Base-by-base conservation (phyloP, 2,888 invertebrate genomes). In the Leptura quadrifasciata region DNA sequence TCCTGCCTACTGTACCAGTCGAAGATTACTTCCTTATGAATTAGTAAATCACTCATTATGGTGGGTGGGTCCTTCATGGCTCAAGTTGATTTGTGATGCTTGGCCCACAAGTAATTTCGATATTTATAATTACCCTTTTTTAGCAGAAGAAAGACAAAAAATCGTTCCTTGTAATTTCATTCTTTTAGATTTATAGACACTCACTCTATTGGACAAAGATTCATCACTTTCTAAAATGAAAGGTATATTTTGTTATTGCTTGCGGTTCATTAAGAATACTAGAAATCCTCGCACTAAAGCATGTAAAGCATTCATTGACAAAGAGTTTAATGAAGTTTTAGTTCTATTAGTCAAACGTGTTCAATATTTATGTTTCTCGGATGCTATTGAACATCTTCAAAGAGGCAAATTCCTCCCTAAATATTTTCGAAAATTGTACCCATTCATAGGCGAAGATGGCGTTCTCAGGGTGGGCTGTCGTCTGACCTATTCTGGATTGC, bases 381-480 rank as follows among this genome's bases (percentile, higher is more conserved):
- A 61, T 1, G 76, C 74, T 17, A 76, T 77, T 35, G 8, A 0
- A 18, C 20, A 47, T 17, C 17, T 68, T 24, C 31, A 57, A 15
- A 31, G 64, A 6, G 24, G 39, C 27, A 52, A 69, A 31, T 27
- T 17, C 12, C 57, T 65, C 21, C 65, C 79, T 15, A 75, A 75
- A 75, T 20, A 60, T 15, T 60, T 77, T n/a, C 58, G 73, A 31
- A 69, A 73, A 58, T 64, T 80, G 18, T n/a, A 31, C 39, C 64
- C 65, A 2, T 80, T 79, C 75, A n/a, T 80, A n/a, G 73, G 77
- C 64, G 21, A 70, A 12, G 52, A 72, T 20, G 64, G 64, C 20
- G 17, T 79, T 24, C 70, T 80, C 17, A 71, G 78, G 58, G 79
- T 79, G 47, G 80, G 77, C 54, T 79, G 75, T 65, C 67, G 79